Evolutionary conservation across 2,888 invertebrate genomes (phyloP).

Genomic region (Ennomos quercinarius): DNA sequence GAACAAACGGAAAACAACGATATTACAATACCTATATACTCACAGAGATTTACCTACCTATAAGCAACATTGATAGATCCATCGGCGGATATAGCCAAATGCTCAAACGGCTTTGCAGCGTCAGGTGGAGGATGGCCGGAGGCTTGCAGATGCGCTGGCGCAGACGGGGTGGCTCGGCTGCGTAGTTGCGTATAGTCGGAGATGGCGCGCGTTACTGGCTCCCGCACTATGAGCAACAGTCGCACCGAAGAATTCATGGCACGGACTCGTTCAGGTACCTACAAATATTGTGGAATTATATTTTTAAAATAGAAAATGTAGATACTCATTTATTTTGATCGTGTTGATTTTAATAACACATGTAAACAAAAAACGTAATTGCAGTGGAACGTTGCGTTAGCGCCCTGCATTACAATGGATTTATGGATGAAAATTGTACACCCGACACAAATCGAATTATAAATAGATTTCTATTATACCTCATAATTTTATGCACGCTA

Average conservation of each 20-base stretch:
- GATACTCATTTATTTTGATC: too few relatives aligned
- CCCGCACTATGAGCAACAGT: slow-evolving; percentile 96
- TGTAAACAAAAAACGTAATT: too few relatives aligned
- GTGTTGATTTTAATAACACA: too few relatives aligned
- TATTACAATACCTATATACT: too few relatives aligned
- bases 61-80: slow-evolving; percentile 94
- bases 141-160: slow-evolving; percentile 79
- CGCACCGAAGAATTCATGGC: slow-evolving; percentile 97
- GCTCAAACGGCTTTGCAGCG: slow-evolving; percentile 89
- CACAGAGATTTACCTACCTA: slow-evolving; percentile 60
- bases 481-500: too few relatives aligned
- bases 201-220: slow-evolving; percentile 97
- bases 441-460: too few relatives aligned
- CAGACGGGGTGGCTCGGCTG: slow-evolving; percentile 92
- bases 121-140: slow-evolving; percentile 68
- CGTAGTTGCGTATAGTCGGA: slow-evolving; percentile 98
- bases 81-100: slow-evolving; percentile 91
- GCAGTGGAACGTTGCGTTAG: too few relatives aligned
- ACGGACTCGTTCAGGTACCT: slow-evolving; percentile 96
- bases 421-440: too few relatives aligned
- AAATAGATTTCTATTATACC: too few relatives aligned
- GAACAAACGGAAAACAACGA: too few relatives aligned
- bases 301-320: too few relatives aligned
- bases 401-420: too few relatives aligned
- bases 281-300: neutral